phyloP scores from a whole-genome alignment of 2,113 vertebrate species.

The Cebidichthys violaceus region DNA sequence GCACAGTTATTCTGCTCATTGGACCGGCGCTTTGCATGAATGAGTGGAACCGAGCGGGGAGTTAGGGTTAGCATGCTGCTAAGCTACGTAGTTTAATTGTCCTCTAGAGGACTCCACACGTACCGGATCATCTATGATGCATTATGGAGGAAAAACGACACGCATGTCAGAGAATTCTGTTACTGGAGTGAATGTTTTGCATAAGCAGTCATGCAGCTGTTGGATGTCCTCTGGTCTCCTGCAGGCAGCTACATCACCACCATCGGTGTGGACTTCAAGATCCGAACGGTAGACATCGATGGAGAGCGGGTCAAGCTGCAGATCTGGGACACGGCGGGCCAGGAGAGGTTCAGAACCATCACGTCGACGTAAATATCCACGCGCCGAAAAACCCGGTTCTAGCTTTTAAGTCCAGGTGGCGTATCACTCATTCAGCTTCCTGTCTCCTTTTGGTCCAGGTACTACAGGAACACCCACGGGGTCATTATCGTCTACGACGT shows the following conservation, averaged over 20 bases:
- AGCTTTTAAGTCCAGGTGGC: accelerated
- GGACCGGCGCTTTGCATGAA: too few species aligned
- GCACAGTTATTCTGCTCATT: too few species aligned
- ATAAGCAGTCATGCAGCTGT: not conserved
- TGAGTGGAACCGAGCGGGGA: too few species aligned
- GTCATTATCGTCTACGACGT: slow-evolving; percentile 91
- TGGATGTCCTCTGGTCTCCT: not conserved
- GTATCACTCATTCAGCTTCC: accelerated
- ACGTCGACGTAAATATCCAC: slow-evolving; percentile 83
- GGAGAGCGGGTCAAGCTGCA: slow-evolving; percentile 88
- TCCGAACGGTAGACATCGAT: slow-evolving; percentile 86
- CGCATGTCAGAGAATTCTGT: too few species aligned
- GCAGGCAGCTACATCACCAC: slow-evolving; percentile 90
- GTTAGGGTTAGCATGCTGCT: too few species aligned
- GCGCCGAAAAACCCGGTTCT: not conserved
- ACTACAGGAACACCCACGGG: slow-evolving; percentile 89
- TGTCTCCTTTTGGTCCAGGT: slow-evolving; percentile 69
- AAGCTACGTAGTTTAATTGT: too few species aligned
- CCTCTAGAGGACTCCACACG: too few species aligned
- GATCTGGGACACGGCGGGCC: slow-evolving; percentile 90
- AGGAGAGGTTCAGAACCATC: slow-evolving; percentile 88
- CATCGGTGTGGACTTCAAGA: slow-evolving; percentile 89
- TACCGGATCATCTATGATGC: too few species aligned
- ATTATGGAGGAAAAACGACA: too few species aligned
- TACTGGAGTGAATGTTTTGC: too few species aligned